A percentile compares a stretch with the other conserved stretches of the same genome.
phyloP scores from a whole-genome alignment of 1,140 invertebrate species.

The Heliconius nattereri region DNA sequence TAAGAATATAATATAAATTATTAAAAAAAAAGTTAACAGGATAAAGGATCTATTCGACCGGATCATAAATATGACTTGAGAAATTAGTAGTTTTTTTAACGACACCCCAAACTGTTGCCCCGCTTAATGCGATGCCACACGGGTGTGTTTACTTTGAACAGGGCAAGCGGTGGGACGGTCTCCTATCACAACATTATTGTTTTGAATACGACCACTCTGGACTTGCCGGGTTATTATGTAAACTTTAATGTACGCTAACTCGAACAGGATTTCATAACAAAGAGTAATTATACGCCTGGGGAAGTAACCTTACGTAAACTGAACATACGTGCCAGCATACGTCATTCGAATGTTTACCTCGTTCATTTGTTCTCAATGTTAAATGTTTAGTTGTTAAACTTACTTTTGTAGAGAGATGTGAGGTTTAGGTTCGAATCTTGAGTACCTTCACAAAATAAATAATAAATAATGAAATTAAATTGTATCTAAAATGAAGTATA shows the following conservation, averaged over 20 bases:
- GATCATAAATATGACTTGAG: not conserved
- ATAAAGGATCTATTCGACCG: no score
- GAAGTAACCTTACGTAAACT: conserved; percentile 40
- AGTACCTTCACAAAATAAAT: not conserved
- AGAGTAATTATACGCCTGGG: conserved; percentile 45
- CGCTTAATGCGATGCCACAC: conserved; percentile 27
- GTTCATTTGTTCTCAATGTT: conserved; percentile 25
- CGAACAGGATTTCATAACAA: conserved; percentile 47
- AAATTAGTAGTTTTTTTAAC: conserved; percentile 10
- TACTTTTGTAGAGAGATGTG: not conserved
- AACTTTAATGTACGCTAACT: conserved; percentile 42
- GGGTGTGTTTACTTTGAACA: conserved; percentile 33
- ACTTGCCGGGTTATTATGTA: conserved; percentile 43
- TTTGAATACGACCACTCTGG: conserved; percentile 62
- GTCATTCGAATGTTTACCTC: conserved; percentile 30
- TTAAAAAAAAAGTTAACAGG: no score
- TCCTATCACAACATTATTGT: conserved; percentile 78
- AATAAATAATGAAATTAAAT: not conserved
- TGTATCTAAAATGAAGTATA: no score
- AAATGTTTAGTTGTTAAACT: not conserved
- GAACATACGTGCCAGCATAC: conserved; percentile 33
- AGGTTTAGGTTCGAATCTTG: not conserved
- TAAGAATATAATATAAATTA: no score
- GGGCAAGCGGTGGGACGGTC: conserved; percentile 38
- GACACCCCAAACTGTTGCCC: conserved; percentile 11